A percentile compares a stretch with the other conserved stretches of the same genome.
These are phyloP conservation scores for Daphoenositta chrysoptera DNA, from an alignment of 2,113 vertebrate genomes.

Conservation along the genomic window DNA sequence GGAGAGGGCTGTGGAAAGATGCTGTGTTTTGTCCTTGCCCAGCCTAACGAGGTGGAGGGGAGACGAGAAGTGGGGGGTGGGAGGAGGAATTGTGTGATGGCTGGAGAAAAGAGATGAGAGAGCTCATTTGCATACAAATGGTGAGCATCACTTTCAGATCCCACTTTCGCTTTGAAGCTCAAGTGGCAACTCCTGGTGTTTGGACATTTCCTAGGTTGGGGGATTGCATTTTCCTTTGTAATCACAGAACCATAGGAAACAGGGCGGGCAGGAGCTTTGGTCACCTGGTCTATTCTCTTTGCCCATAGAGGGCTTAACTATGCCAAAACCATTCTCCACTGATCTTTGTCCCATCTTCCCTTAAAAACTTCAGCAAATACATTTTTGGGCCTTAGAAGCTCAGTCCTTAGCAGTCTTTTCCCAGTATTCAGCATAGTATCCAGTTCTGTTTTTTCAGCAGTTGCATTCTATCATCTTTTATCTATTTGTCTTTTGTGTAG, in stretches of 20 bases:
- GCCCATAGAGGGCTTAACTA: background rate
- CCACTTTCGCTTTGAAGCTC: background rate
- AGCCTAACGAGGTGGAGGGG: background rate
- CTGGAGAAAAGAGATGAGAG: background rate
- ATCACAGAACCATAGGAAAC: background rate
- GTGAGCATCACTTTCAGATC: background rate
- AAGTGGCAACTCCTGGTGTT: background rate
- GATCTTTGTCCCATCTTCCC: background rate
- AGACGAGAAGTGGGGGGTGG: background rate
- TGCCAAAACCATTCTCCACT: background rate
- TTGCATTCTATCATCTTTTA: background rate
- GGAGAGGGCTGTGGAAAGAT: background rate
- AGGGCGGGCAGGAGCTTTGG: background rate
- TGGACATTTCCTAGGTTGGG: background rate
- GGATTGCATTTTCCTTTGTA: background rate
- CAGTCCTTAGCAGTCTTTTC: background rate
- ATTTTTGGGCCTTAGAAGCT: background rate
- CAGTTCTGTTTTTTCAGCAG: background rate
- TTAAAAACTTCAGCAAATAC: background rate
- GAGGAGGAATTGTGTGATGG: background rate
- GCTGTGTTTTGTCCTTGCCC: background rate
- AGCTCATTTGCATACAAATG: slow-evolving; percentile 21
- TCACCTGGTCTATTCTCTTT: background rate
- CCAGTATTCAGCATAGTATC: background rate
- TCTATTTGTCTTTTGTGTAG: background rate